Base-by-base conservation (phyloP, 2,888 invertebrate species). In the Dynastes grantii region DNA sequence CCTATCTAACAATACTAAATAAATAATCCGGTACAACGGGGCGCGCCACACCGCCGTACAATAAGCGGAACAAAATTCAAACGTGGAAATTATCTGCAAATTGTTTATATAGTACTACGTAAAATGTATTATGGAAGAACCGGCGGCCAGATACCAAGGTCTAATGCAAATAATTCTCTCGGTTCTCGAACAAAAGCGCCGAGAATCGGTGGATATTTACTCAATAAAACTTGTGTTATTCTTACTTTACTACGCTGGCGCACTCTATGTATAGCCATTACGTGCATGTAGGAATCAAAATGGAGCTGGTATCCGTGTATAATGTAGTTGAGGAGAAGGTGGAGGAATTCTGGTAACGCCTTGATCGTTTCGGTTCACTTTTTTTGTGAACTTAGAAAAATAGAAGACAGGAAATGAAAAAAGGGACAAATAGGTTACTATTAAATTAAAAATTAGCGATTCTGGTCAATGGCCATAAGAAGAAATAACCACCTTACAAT, bases 11-110 rank as follows among this genome's bases (percentile, higher is more conserved):
- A n/a, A 73, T 73, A 73, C 73, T 73, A 73, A 73, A 73, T 73
- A 73, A 73, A 73, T 73, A 73, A 73, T 73, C 73, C 58, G 73
- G 13, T 22, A 73, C 73, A 58, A 58, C 58, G 51, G 73, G 37
- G 45, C 11, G 40, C 73, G 40, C 73, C 73, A 40, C 73, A 27
- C 73, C 58, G 58, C 37, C 58, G 37, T 58, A 73, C 73, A 73
- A 73, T 73, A 40, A 73, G 73, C 58, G 58, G 40, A 73, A 58
- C 73, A 73, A 73, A 73, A 73, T 73, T 58, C 40, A 40, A 73
- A 73, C 73, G 73, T 55, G 45, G 73, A 73, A 73, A 73, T 73
- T 73, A 73, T 73, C 73, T 61, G 73, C 73, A 73, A 73, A 73
- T 73, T 73, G 73, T 73, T 73, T 73, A 73, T 58, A 73, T 40